Evolutionary conservation across 2,888 invertebrate species (phyloP), one percentile per base, ranked within the genome.

Genomic region (Sialis lutaria): DNA sequence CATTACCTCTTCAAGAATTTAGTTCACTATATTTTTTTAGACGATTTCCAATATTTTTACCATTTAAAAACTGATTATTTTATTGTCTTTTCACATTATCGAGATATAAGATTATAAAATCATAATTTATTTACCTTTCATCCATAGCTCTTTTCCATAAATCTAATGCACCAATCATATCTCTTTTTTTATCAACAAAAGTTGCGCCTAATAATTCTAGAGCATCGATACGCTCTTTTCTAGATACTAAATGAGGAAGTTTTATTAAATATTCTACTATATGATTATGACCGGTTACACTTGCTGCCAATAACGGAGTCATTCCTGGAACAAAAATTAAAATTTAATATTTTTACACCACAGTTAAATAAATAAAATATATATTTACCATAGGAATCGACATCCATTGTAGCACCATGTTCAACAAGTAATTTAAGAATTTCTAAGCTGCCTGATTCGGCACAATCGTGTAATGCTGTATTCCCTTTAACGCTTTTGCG

Each of bases 391-490:
- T 91, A 92, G 12, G 89, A 87, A 68, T 96, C 95, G 32, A 87
- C 87, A 60, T 90, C 89, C 85, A 96, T 91, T 40, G 78, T 78
- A 9, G 95, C 96, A 42, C 89, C 90, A 62, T 88, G 78, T 40
- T 81, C 77, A 34, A 97, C 67, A 51, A 97, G 72, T 63, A 95
- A 72, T 67, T 90, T 88, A 58, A 95, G 75, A 59, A 96, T 92
- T 58, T 89, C 88, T 52, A 95, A 68, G 37, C 89, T 91, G 5
- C 96, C 96, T 47, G 91, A 90, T 65, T 97, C 96, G 0, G 95
- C 95, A 61, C 95, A 93, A 61, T 97, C 96, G 68, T 97, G 96
- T 34, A 97, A 64, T n/a, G 96, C 96, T 6, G 96, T 96, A 66
- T 96, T 96, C 32, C 85, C 85, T 64, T 89, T 90, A 8, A 87